These are phyloP conservation scores for Phalacrocorax pelagicus DNA, from an alignment of 2,113 vertebrate genomes.

Conservation along the genomic window DNA sequence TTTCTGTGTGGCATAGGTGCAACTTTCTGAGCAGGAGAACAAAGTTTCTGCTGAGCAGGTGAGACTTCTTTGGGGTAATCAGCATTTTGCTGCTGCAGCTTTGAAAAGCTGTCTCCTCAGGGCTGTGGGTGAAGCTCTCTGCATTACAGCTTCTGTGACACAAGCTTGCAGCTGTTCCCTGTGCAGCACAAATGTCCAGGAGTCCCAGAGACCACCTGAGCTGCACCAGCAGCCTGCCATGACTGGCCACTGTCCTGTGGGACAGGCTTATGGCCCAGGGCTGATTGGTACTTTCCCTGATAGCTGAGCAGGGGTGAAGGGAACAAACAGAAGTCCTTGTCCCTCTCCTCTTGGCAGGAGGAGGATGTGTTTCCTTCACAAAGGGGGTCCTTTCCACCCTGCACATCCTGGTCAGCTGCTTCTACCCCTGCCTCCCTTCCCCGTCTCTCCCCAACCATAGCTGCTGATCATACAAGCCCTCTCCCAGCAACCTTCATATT, in stretches of 20 bases:
- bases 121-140: too few species aligned
- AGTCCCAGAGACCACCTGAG: not conserved
- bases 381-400: not conserved
- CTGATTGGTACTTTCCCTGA: not conserved
- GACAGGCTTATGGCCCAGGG: not conserved
- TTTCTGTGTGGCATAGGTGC: not conserved
- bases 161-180: not conserved
- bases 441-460: not conserved
- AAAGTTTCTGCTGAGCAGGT: not conserved
- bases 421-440: not conserved
- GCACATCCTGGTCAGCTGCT: not conserved
- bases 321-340: not conserved
- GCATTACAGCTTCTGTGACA: not conserved
- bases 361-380: not conserved
- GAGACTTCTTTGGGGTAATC: not conserved
- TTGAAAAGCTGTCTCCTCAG: not conserved
- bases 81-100: not conserved
- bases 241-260: not conserved
- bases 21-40: not conserved
- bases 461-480: not conserved
- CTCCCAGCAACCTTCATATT: not conserved
- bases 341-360: not conserved
- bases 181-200: not conserved
- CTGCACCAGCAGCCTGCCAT: not conserved
- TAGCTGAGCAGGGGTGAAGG: not conserved